Conservation (phyloP, 2,113 vertebrate genomes). For the Nipponia nippon region DNA sequence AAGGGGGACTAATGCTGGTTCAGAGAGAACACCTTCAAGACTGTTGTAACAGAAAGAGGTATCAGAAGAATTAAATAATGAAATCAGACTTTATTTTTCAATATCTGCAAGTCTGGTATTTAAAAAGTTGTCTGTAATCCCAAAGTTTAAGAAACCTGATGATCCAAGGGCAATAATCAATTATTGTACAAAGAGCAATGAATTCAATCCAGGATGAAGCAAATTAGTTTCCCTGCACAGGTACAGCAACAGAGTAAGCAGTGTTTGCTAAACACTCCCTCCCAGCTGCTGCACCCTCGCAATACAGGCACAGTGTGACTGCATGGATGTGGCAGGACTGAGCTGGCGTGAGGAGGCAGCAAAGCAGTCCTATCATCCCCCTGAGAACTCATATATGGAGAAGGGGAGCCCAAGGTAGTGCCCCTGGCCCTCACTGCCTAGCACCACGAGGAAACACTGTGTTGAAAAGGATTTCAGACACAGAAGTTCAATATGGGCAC, state of each 20-base stretch:
- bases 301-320: not conserved
- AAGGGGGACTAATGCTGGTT: not conserved
- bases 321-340: not conserved
- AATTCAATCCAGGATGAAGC: not conserved
- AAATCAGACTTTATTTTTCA: not conserved
- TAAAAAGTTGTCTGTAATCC: not conserved
- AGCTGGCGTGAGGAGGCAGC: not conserved
- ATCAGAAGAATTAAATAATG: not conserved
- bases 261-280: not conserved
- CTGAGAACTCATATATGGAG: not conserved
- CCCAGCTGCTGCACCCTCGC: not conserved
- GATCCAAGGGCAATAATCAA: not conserved
- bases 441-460: not conserved
- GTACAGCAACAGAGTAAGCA: not conserved
- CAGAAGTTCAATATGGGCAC: not conserved
- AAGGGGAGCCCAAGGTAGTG: not conserved
- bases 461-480: not conserved
- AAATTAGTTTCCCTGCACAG: not conserved
- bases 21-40: not conserved
- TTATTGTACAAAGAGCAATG: not conserved
- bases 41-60: not conserved
- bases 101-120: not conserved
- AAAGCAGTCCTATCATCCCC: not conserved
- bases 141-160: not conserved
- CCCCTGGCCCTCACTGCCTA: not conserved